Evolutionary conservation across 2,888 invertebrate species (phyloP).

Genomic region (Callyntrura sp.): DNA sequence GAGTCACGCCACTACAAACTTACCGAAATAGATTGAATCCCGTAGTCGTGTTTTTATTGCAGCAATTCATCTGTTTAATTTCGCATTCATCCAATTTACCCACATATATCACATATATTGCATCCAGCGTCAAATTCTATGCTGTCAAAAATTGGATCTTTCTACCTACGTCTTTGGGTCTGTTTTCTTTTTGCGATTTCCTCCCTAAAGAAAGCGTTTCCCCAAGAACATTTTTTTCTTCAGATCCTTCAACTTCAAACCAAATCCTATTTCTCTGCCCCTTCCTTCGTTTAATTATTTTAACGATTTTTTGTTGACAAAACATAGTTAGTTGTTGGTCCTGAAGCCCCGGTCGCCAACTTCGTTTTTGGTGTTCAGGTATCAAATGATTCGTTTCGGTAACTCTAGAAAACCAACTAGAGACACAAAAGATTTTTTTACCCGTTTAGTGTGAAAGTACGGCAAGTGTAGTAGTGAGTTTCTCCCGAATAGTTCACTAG

Average conservation of each 20-base stretch:
- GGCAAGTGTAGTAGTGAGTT: neutral
- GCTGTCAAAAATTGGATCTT: neutral
- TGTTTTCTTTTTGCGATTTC: neutral
- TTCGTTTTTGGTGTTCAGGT: too few relatives aligned
- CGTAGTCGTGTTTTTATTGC: neutral
- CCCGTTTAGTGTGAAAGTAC: neutral
- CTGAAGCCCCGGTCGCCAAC: too few relatives aligned
- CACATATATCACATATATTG: conserved; percentile 4
- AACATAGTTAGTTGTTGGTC: neutral
- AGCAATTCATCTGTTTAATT: neutral
- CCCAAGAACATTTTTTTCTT: too few relatives aligned
- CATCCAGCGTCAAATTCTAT: too few relatives aligned
- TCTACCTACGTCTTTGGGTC: neutral
- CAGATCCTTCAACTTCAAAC: too few relatives aligned
- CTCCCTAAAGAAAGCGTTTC: too few relatives aligned
- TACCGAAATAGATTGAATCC: neutral
- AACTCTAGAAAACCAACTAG: too few relatives aligned
- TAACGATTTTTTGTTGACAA: neutral
- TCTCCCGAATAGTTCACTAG: neutral
- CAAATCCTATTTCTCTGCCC: neutral
- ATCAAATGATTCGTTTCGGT: too few relatives aligned
- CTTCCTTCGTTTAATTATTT: neutral
- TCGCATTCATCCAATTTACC: neutral
- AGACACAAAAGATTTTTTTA: too few relatives aligned
- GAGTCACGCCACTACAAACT: too few relatives aligned